phyloP scores from a whole-genome alignment of 2,888 invertebrate species.

The Agrotis puta region DNA sequence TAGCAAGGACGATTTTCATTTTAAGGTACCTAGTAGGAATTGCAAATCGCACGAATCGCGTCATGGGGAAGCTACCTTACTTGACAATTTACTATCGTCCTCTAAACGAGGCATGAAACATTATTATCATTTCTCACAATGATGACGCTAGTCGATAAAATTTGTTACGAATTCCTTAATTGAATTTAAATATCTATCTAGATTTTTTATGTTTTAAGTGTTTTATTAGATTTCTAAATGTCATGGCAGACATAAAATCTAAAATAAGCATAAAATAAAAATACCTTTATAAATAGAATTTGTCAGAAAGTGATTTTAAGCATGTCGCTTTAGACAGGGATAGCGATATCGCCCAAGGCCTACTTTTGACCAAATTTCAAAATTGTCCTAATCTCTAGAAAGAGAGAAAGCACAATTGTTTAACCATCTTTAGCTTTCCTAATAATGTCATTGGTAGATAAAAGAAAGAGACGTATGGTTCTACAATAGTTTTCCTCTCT shows the following conservation, averaged over 20 bases:
- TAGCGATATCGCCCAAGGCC: too few relatives aligned
- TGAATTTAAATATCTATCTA: not conserved
- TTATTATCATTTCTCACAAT: constrained; percentile 40
- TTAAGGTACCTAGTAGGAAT: too few relatives aligned
- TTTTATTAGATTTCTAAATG: constrained; percentile 20
- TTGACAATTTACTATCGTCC: not conserved
- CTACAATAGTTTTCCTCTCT: too few relatives aligned
- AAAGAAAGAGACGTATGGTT: too few relatives aligned
- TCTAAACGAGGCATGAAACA: constrained; percentile 20
- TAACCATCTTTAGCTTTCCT: too few relatives aligned
- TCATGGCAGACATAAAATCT: constrained; percentile 16
- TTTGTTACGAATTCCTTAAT: constrained; percentile 3
- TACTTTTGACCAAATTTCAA: too few relatives aligned
- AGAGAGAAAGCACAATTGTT: too few relatives aligned
- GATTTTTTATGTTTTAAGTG: not conserved
- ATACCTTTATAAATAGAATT: not conserved
- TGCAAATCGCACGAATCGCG: too few relatives aligned
- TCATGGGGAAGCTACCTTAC: too few relatives aligned
- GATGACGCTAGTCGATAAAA: constrained; percentile 20
- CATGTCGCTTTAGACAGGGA: not conserved
- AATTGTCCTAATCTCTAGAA: too few relatives aligned
- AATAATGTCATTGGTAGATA: too few relatives aligned
- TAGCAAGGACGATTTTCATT: too few relatives aligned
- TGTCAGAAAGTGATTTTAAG: not conserved
- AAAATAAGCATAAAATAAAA: not conserved